A percentile compares a stretch with the other conserved stretches of the same genome.
Conservation (phyloP, 1,140 invertebrate genomes). For the Ceratosolen fusciceps region DNA sequence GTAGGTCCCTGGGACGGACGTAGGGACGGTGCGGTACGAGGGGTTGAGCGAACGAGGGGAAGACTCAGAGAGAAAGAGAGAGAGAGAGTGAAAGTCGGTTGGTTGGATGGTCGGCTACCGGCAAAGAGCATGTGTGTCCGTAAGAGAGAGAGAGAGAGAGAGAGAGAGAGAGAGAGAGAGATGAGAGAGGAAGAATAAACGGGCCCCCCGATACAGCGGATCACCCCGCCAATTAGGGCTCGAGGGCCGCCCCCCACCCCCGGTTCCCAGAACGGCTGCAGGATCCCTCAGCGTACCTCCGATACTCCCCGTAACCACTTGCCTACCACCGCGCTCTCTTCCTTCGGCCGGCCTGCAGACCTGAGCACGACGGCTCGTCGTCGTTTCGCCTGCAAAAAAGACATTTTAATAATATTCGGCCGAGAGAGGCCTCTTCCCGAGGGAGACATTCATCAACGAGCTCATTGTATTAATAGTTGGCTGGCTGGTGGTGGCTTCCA, state of each 20-base stretch:
- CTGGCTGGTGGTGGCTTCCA: no score
- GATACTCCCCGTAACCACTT: background rate
- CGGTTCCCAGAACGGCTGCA: background rate
- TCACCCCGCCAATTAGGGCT: background rate
- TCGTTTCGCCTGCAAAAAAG: background rate
- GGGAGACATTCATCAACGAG: no score
- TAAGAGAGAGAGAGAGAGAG: no score
- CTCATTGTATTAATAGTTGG: no score
- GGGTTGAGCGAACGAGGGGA: no score
- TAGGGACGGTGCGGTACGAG: background rate
- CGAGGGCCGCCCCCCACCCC: background rate
- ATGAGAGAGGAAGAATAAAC: no score
- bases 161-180: no score
- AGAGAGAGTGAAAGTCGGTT: no score
- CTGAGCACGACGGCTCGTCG: background rate
- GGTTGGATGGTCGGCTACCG: no score
- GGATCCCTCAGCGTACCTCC: background rate
- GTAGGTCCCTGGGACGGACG: background rate
- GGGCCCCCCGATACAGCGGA: background rate
- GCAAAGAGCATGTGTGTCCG: no score
- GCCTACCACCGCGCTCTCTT: background rate
- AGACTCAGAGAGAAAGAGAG: no score
- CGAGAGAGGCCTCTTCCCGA: no score
- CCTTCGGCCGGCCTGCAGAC: background rate
- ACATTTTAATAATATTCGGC: background rate